Evolutionary conservation across 2,888 invertebrate genomes (phyloP).

Genomic region (Nomada fucata): DNA sequence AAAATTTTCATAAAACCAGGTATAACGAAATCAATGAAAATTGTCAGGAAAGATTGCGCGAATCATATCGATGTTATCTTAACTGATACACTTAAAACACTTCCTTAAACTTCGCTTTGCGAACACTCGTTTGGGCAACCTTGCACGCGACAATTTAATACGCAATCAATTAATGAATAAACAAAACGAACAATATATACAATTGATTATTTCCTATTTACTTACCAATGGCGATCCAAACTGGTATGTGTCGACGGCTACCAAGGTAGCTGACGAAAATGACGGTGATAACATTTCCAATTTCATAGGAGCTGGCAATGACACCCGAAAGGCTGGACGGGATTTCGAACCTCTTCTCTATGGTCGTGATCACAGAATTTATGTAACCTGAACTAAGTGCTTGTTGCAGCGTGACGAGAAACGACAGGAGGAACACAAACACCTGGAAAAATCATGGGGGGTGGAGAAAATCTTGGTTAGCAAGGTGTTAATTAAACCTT

Average conservation of each 20-base stretch:
- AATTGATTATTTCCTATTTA: neutral
- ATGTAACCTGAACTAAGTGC: slow-evolving; percentile 96
- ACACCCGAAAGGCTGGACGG: slow-evolving; percentile 96
- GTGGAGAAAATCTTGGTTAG: slow-evolving; percentile 4
- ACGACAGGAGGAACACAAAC: slow-evolving; percentile 94
- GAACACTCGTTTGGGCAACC: no score
- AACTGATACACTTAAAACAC: no score
- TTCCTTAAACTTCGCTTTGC: no score
- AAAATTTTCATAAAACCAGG: no score
- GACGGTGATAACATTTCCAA: slow-evolving; percentile 97
- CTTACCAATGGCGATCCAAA: slow-evolving; percentile 96
- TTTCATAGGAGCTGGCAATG: slow-evolving; percentile 97
- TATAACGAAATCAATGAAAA: no score
- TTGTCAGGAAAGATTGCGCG: no score
- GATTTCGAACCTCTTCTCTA: slow-evolving; percentile 97
- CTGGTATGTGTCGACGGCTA: slow-evolving; percentile 95
- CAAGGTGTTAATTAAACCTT: slow-evolving; percentile 11
- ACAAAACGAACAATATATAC: no score
- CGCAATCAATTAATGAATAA: no score
- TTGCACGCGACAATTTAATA: no score
- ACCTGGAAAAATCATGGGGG: slow-evolving; percentile 86
- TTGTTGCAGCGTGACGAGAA: slow-evolving; percentile 95
- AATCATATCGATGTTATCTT: no score
- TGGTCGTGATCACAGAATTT: slow-evolving; percentile 98
- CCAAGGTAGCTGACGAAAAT: slow-evolving; percentile 98